phyloP scores from a whole-genome alignment of 1,140 invertebrate genomes.

The Choristoneura fumiferana region DNA sequence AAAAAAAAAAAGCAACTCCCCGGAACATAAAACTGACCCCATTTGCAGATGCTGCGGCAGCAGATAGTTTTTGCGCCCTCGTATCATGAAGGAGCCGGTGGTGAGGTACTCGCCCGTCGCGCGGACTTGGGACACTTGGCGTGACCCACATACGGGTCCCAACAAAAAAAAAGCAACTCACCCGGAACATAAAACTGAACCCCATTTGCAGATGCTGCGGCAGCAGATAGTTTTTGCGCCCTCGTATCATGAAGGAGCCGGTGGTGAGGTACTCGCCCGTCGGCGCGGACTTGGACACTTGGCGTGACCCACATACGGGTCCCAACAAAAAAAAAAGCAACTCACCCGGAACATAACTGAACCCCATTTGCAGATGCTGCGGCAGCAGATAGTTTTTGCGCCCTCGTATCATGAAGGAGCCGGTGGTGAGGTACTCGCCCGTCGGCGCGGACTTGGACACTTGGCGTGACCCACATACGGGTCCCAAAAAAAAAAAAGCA shows the following conservation, averaged over 20 bases:
- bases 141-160: too few species aligned
- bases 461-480: conserved; percentile 84
- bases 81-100: conserved; percentile 98
- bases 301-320: too few species aligned
- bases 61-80: conserved; percentile 98
- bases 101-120: conserved; percentile 97
- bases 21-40: conserved; percentile 96
- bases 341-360: conserved; percentile 90
- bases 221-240: conserved; percentile 98
- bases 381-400: conserved; percentile 98
- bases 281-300: conserved; percentile 99
- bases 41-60: conserved; percentile 95
- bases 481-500: conserved; percentile 28
- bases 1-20: conserved; percentile 33
- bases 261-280: conserved; percentile 97
- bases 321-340: too few species aligned
- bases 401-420: conserved; percentile 99
- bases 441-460: conserved; percentile 98
- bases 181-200: too few species aligned
- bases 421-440: conserved; percentile 96
- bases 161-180: too few species aligned
- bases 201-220: conserved; percentile 90
- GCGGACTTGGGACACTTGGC: conserved; percentile 99
- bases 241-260: conserved; percentile 99
- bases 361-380: conserved; percentile 94